These are phyloP conservation scores for Protonemura montana DNA, from an alignment of 2,888 invertebrate species.

Conservation along the genomic window DNA sequence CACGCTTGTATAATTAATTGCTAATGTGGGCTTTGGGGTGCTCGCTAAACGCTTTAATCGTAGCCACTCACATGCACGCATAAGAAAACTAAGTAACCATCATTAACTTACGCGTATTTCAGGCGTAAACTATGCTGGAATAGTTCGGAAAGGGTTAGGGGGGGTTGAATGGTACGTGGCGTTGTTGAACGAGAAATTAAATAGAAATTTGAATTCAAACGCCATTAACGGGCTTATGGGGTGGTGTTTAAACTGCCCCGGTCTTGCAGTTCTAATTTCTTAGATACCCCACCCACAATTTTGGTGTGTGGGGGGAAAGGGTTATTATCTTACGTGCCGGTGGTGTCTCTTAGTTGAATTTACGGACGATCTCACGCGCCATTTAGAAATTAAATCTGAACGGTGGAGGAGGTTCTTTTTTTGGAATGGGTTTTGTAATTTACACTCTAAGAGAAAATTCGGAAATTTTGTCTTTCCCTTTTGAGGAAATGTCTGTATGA, in stretches of 20 bases:
- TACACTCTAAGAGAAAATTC: too few relatives aligned
- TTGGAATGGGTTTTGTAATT: too few relatives aligned
- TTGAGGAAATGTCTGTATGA: too few relatives aligned
- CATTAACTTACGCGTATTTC: neutral
- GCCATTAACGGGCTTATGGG: neutral
- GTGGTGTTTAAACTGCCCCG: neutral
- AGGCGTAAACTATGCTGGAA: neutral
- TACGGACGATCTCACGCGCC: too few relatives aligned
- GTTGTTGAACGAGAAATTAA: neutral
- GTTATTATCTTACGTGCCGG: too few relatives aligned
- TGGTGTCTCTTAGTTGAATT: too few relatives aligned
- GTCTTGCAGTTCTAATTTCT: neutral
- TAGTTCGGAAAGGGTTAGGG: neutral
- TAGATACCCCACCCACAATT: neutral
- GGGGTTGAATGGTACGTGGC: neutral
- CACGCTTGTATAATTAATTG: neutral
- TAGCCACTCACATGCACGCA: neutral
- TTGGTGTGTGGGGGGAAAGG: too few relatives aligned
- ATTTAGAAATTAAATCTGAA: too few relatives aligned
- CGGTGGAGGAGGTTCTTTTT: too few relatives aligned
- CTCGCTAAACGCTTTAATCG: neutral
- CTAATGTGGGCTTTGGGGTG: neutral
- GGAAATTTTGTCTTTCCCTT: too few relatives aligned
- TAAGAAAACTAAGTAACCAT: neutral
- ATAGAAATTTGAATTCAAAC: slow-evolving; percentile 7